Evolutionary conservation across 2,113 vertebrate species (phyloP).

Genomic region (Lethenteron camtschaticum): DNA sequence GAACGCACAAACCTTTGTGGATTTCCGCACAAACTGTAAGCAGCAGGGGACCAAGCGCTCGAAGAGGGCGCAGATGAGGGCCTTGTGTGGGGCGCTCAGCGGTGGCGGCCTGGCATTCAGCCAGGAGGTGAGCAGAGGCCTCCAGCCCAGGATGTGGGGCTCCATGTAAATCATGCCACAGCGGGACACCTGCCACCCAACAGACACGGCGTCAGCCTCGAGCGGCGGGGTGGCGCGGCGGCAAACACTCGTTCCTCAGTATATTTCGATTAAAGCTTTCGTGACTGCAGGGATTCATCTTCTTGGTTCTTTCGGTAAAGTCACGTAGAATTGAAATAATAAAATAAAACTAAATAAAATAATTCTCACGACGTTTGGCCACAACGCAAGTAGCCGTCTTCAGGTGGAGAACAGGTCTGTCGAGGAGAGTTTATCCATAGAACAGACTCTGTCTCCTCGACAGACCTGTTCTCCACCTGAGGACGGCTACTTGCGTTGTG

Average conservation of each 20-base stretch:
- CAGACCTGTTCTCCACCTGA: too few relatives aligned
- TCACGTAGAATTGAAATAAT: too few relatives aligned
- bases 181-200: constrained; percentile 44
- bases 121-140: constrained; percentile 56
- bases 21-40: constrained; percentile 51
- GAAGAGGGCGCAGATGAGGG: constrained; percentile 39
- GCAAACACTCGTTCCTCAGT: constrained; percentile 2
- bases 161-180: constrained; percentile 92
- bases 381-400: too few relatives aligned
- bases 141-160: constrained; percentile 64
- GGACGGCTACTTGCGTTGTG: too few relatives aligned
- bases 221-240: background rate
- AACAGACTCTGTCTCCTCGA: too few relatives aligned
- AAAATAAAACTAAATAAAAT: too few relatives aligned
- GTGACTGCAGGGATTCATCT: too few relatives aligned
- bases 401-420: too few relatives aligned
- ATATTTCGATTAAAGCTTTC: background rate
- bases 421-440: too few relatives aligned
- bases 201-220: background rate
- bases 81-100: constrained; percentile 29
- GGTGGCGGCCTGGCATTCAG: constrained; percentile 30
- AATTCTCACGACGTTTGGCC: too few relatives aligned
- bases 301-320: too few relatives aligned
- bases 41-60: constrained; percentile 40
- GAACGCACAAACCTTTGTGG: constrained; percentile 33